Evolutionary conservation across 1,140 invertebrate species (phyloP), one percentile per base, ranked within the genome.

Genomic region (Drosophila nigromelanica): DNA sequence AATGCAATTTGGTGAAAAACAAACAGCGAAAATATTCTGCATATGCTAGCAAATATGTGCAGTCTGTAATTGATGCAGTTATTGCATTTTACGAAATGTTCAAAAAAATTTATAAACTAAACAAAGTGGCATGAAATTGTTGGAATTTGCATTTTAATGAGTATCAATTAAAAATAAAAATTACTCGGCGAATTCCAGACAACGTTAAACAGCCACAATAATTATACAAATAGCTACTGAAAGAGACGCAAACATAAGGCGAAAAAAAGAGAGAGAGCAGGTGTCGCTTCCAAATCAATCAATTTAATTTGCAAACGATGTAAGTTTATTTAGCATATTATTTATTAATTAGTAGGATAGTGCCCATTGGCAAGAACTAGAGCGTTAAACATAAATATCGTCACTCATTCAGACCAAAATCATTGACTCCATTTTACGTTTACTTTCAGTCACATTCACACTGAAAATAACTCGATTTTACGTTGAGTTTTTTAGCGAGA

Each of bases 291-390:
- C 39, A 73, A 55, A 78, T 82, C 76, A 87, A 87, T 82, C 80
- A 82, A 82, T 82, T 76, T 43, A 60, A 42, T 56, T 43, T 12
- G 48, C 71, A 54, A 70, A 63, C 67, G 63, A 79, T 78, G 82
- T 86, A 87, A 81, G 72, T 87, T 89, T 47, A 67, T 59, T 73
- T 50, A 54, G 47, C 54, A 56, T 52, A 75, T 71, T 64, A 67
- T 79, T 79, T 69, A 70, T 82, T 82, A 86, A 86, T 86, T 87
- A 87, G 70, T 82, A 45, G 35, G 47, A 73, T 76, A 39, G 43
- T 54, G 35, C 24, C 56, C 64, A 71, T 87, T 60, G 45, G 37
- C 47, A 56, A 51, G 51, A 80, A 73, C 10, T 71, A 66, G 66
- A 77, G 77, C 81, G 55, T 73, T 63, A 56, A 58, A 51, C 24